These are phyloP conservation scores for Benthosema pterotum DNA, from an alignment of 2,797 vertebrate genomes.

Conservation along the genomic window DNA sequence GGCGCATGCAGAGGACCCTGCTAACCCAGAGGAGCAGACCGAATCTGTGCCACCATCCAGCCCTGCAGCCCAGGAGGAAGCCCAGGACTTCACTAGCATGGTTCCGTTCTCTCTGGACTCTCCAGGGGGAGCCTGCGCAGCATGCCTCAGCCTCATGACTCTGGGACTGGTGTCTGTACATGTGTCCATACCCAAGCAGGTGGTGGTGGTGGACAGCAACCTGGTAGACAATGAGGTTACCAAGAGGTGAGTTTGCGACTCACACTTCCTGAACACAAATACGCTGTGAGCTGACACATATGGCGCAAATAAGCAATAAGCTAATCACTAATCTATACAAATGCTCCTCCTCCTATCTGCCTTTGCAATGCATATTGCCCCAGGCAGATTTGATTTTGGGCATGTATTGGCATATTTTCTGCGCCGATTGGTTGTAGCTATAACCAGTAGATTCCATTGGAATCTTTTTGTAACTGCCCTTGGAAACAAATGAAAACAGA, in stretches of 20 bases:
- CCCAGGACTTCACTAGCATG: slow-evolving; percentile 70
- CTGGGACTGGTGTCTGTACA: slow-evolving; percentile 86
- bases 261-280: background rate
- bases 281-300: background rate
- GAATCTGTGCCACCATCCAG: background rate
- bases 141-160: slow-evolving; percentile 84
- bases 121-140: slow-evolving; percentile 85
- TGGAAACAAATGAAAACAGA: too few species aligned
- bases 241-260: slow-evolving; percentile 81
- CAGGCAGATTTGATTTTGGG: too few species aligned
- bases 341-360: background rate
- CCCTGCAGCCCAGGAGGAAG: slow-evolving; percentile 1
- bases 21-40: background rate
- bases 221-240: slow-evolving; percentile 90
- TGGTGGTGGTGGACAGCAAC: slow-evolving; percentile 93
- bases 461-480: too few species aligned
- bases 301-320: background rate
- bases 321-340: background rate
- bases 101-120: slow-evolving; percentile 84
- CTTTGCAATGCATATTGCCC: too few species aligned
- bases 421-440: too few species aligned
- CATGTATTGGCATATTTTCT: too few species aligned
- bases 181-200: slow-evolving; percentile 90
- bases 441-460: too few species aligned
- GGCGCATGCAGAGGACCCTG: slow-evolving; percentile 12